Evolutionary conservation across 2,888 invertebrate genomes (phyloP).

Genomic region (Abscondita cerata): DNA sequence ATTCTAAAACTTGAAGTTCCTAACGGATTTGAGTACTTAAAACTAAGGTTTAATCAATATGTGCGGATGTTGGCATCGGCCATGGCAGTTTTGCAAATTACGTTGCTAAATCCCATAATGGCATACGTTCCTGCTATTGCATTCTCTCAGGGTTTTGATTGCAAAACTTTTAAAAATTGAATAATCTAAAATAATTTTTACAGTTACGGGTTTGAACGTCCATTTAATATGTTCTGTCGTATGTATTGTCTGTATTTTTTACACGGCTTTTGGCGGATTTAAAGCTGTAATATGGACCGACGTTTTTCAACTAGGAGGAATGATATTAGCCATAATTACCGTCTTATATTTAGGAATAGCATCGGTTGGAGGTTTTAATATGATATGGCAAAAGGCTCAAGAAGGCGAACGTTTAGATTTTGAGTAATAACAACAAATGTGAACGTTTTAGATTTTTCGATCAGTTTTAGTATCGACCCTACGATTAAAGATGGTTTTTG

Average conservation of each 20-base stretch:
- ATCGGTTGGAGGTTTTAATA: not conserved
- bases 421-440: not conserved
- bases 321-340: not conserved
- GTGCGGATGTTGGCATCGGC: slow-evolving; percentile 67
- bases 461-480: slow-evolving; percentile 66
- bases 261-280: slow-evolving; percentile 67
- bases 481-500: slow-evolving; percentile 66
- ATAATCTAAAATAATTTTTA: slow-evolving; percentile 40
- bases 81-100: slow-evolving; percentile 64
- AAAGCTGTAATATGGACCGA: slow-evolving; percentile 58
- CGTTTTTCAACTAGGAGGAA: slow-evolving; percentile 51
- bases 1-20: slow-evolving; percentile 74
- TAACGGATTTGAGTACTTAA: slow-evolving; percentile 73
- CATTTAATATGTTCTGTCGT: slow-evolving; percentile 68
- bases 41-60: slow-evolving; percentile 67
- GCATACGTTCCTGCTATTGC: slow-evolving; percentile 75
- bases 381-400: not conserved
- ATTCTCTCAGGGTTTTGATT: slow-evolving; percentile 66
- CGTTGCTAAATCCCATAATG: slow-evolving; percentile 69
- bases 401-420: not conserved
- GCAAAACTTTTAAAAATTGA: slow-evolving; percentile 40
- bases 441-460: slow-evolving; percentile 25
- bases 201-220: slow-evolving; percentile 71
- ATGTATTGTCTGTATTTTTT: slow-evolving; percentile 72
- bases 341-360: not conserved